Evolutionary conservation across 2,797 vertebrate species (phyloP).

Genomic region (Melanotaenia nigrans): DNA sequence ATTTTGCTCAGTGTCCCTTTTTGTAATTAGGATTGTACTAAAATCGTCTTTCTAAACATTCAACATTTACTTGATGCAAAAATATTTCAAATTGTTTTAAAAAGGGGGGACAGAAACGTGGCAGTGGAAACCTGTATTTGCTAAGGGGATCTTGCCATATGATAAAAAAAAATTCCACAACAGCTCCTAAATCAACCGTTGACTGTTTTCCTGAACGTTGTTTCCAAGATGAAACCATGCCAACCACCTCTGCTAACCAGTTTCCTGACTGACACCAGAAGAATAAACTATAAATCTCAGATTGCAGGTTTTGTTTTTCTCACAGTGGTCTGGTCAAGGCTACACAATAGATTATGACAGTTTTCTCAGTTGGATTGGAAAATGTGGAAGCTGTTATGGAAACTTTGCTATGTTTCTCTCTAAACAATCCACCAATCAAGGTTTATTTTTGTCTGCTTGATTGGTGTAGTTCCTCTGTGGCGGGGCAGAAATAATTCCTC

Average conservation of each 20-base stretch:
- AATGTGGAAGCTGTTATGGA: slow-evolving; percentile 22
- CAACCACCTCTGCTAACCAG: slow-evolving; percentile 21
- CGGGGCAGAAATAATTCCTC: background rate
- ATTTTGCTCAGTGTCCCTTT: too few species aligned
- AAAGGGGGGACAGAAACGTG: background rate
- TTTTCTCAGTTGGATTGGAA: slow-evolving; percentile 25
- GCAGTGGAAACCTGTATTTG: slow-evolving; percentile 3
- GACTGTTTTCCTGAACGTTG: background rate
- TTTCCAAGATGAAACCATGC: slow-evolving; percentile 11
- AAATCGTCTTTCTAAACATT: too few species aligned
- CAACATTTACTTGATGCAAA: too few species aligned
- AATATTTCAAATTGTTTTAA: too few species aligned
- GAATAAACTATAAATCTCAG: slow-evolving; percentile 39
- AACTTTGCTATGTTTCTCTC: slow-evolving; percentile 20
- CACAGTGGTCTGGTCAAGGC: slow-evolving; percentile 29
- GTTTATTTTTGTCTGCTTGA: slow-evolving; percentile 20
- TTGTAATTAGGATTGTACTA: too few species aligned
- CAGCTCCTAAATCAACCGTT: slow-evolving; percentile 7
- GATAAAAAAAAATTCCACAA: slow-evolving; percentile 13
- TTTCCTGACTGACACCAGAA: slow-evolving; percentile 26
- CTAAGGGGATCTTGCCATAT: background rate
- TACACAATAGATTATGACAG: slow-evolving; percentile 54
- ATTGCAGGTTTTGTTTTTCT: slow-evolving; percentile 41
- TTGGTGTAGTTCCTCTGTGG: slow-evolving; percentile 18
- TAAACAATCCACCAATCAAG: slow-evolving; percentile 15